These are phyloP conservation scores for Anoplius nigerrimus DNA, from an alignment of 2,888 invertebrate genomes.

Conservation along the genomic window DNA sequence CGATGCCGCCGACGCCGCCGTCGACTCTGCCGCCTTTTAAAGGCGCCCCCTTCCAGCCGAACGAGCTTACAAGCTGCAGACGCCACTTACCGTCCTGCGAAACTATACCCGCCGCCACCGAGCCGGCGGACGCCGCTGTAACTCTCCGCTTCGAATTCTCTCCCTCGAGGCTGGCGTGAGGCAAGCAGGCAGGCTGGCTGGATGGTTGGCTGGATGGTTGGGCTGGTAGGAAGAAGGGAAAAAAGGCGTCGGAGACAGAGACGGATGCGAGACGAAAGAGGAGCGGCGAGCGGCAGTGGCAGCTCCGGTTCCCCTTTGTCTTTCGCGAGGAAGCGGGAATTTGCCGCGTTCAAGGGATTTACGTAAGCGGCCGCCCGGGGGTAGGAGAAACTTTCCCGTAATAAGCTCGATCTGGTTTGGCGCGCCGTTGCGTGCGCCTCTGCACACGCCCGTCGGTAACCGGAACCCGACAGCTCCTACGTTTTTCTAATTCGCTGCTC, in stretches of 20 bases:
- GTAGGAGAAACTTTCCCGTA: no score
- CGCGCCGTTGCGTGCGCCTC: no score
- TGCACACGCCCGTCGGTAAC: no score
- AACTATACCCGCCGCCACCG: constrained; percentile 6
- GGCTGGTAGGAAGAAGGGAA: background rate
- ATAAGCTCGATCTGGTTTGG: no score
- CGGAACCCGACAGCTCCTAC: no score
- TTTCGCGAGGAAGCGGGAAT: background rate
- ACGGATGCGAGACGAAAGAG: constrained; percentile 5
- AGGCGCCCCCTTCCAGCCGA: constrained; percentile 50
- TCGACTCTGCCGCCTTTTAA: constrained; percentile 21
- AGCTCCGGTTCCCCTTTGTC: no score
- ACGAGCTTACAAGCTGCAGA: constrained; percentile 35
- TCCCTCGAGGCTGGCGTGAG: background rate
- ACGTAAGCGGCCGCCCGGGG: no score
- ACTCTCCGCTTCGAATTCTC: constrained; percentile 12
- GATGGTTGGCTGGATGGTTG: no score
- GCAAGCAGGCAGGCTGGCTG: no score
- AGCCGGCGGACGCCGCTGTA: background rate
- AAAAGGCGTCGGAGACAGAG: background rate
- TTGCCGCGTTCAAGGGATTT: no score
- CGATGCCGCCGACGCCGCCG: background rate
- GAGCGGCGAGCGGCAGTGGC: background rate
- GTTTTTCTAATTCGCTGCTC: no score
- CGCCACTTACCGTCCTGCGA: constrained; percentile 30